phyloP scores from a whole-genome alignment of 2,797 vertebrate genomes.

The Pristis pectinata region DNA sequence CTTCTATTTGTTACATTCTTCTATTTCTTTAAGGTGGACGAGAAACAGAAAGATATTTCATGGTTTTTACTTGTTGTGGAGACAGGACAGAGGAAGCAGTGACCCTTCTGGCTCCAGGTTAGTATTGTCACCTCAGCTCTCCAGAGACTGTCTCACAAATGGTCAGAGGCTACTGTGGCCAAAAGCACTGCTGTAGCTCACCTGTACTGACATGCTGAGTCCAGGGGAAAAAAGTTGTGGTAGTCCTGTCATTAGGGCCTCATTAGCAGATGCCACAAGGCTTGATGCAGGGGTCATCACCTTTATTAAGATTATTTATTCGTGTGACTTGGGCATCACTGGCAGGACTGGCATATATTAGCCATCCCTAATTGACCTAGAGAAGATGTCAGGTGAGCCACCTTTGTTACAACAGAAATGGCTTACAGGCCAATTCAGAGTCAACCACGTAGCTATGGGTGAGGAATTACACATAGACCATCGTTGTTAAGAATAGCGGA shows the following conservation, averaged over 20 bases:
- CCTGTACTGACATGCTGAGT: not conserved
- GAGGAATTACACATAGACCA: too few relatives aligned
- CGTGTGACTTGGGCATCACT: too few relatives aligned
- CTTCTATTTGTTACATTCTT: too few relatives aligned
- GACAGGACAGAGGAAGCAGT: not conserved
- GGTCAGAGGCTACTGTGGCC: not conserved
- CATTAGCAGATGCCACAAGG: not conserved
- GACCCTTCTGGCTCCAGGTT: not conserved
- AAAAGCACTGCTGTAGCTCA: not conserved
- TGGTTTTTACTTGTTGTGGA: not conserved
- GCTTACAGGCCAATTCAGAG: too few relatives aligned
- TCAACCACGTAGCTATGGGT: too few relatives aligned
- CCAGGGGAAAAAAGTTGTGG: not conserved
- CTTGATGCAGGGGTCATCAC: too few relatives aligned
- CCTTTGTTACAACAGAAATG: too few relatives aligned
- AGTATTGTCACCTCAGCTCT: not conserved
- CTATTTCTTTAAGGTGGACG: not conserved
- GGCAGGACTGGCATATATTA: too few relatives aligned
- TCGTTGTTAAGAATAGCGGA: too few relatives aligned
- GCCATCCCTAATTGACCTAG: too few relatives aligned
- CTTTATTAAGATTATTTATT: too few relatives aligned
- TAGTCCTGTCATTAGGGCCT: not conserved
- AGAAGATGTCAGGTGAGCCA: too few relatives aligned
- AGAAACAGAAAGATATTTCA: not conserved
- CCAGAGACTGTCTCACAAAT: not conserved